A percentile compares a stretch with the other conserved stretches of the same genome.
phyloP scores from a whole-genome alignment of 1,140 invertebrate species.

The Notospermus geniculatus region DNA sequence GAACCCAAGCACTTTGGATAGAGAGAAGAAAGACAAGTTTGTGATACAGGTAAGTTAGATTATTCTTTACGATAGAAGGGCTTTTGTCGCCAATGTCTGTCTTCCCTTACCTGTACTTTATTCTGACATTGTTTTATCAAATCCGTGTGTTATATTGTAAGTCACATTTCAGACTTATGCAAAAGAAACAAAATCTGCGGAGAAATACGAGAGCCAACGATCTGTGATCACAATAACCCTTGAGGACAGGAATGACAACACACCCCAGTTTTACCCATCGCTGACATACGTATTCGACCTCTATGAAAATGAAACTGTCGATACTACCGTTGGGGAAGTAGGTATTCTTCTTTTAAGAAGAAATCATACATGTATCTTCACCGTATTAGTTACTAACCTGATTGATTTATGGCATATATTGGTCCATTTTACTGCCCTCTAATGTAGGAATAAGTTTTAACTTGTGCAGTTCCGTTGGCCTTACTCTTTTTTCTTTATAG shows the following conservation, averaged over 20 bases:
- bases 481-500: background rate
- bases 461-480: background rate
- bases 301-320: background rate
- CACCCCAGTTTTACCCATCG: conserved; percentile 3
- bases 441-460: background rate
- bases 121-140: too few species aligned
- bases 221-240: background rate
- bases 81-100: too few species aligned
- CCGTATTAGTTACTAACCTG: background rate
- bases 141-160: too few species aligned
- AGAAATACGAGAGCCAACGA: background rate
- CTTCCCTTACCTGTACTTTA: too few species aligned
- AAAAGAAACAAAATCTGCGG: conserved; percentile 3
- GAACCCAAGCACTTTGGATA: background rate
- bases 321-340: background rate
- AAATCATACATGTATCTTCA: background rate
- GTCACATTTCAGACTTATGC: background rate
- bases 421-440: background rate
- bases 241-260: conserved; percentile 1
- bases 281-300: background rate
- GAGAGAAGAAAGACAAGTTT: background rate
- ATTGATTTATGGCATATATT: background rate
- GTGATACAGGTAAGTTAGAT: too few species aligned
- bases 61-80: too few species aligned
- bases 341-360: too few species aligned